Evolutionary conservation across 2,113 vertebrate species (phyloP).

Genomic region (Salvator merianae): DNA sequence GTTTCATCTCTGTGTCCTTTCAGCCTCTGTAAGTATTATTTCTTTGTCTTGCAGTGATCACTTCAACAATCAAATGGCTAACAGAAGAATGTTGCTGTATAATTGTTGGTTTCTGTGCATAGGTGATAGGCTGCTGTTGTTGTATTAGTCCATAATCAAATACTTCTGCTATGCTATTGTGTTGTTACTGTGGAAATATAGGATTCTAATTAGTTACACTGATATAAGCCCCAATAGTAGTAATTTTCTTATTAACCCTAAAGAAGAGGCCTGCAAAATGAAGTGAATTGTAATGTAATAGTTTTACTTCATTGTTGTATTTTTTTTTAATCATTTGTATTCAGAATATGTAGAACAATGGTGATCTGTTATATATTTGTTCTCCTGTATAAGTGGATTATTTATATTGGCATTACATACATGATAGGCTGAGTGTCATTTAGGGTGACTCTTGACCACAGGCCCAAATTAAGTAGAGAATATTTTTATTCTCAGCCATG

Average conservation of each 20-base stretch:
- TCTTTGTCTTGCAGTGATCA: neutral
- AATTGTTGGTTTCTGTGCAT: neutral
- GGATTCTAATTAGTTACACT: neutral
- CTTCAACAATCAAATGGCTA: neutral
- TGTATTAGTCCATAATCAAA: neutral
- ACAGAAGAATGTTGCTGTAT: neutral
- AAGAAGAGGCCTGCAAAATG: neutral
- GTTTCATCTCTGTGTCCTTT: neutral
- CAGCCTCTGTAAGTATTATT: neutral
- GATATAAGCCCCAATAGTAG: neutral
- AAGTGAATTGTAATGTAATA: neutral
- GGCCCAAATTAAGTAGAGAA: constrained; percentile 63
- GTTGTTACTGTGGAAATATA: neutral
- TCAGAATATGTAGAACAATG: constrained; percentile 59
- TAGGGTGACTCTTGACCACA: constrained; percentile 60
- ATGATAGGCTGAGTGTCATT: constrained; percentile 66
- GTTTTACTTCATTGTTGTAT: neutral
- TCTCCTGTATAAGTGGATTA: constrained; percentile 51
- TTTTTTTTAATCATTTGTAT: constrained; percentile 52
- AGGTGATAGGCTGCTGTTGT: neutral
- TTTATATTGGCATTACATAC: constrained; percentile 64
- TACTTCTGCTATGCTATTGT: neutral
- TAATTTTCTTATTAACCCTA: neutral
- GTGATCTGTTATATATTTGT: constrained; percentile 48
- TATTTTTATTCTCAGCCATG: constrained; percentile 62